These are phyloP conservation scores for Dasysyrphus tricinctus DNA, from an alignment of 2,888 invertebrate species.

Conservation along the genomic window DNA sequence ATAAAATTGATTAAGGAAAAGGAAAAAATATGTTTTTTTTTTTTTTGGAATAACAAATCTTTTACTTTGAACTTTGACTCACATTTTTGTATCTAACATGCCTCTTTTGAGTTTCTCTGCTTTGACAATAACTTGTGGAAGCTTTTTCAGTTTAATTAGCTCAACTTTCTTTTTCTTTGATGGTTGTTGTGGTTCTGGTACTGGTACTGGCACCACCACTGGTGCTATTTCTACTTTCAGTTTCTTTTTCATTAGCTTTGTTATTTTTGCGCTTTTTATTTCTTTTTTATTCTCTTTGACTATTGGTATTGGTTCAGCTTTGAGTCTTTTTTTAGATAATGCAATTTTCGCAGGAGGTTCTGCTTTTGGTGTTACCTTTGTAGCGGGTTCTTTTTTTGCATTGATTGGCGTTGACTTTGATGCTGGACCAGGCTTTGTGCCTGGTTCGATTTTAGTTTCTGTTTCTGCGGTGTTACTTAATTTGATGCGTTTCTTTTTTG, in stretches of 20 bases:
- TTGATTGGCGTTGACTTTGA: neutral
- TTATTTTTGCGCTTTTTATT: constrained; percentile 32
- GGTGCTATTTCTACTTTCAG: constrained; percentile 47
- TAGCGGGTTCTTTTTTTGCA: constrained; percentile 18
- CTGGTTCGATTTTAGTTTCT: constrained; percentile 24
- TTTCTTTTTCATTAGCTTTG: constrained; percentile 62
- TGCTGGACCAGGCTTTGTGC: constrained; percentile 1
- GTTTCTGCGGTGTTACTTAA: constrained; percentile 29
- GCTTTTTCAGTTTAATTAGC: constrained; percentile 52
- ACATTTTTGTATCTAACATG: constrained; percentile 65
- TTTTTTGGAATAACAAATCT: neutral
- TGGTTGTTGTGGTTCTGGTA: constrained; percentile 51
- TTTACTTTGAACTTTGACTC: constrained; percentile 60
- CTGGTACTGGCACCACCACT: constrained; percentile 36
- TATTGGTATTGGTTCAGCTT: constrained; percentile 40
- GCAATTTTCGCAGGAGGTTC: constrained; percentile 9
- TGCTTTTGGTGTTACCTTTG: constrained; percentile 6
- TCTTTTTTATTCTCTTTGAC: constrained; percentile 61
- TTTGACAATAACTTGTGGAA: constrained; percentile 42
- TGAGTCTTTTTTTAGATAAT: constrained; percentile 53
- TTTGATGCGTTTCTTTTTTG: constrained; percentile 58
- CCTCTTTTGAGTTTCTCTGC: constrained; percentile 53
- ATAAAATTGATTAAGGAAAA: constrained; percentile 1
- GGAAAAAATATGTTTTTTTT: neutral
- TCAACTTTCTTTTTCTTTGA: constrained; percentile 62